phyloP scores from a whole-genome alignment of 30 jellyfish, hydroid and myxozoan genomes.

The Rhopilema esculentum region DNA sequence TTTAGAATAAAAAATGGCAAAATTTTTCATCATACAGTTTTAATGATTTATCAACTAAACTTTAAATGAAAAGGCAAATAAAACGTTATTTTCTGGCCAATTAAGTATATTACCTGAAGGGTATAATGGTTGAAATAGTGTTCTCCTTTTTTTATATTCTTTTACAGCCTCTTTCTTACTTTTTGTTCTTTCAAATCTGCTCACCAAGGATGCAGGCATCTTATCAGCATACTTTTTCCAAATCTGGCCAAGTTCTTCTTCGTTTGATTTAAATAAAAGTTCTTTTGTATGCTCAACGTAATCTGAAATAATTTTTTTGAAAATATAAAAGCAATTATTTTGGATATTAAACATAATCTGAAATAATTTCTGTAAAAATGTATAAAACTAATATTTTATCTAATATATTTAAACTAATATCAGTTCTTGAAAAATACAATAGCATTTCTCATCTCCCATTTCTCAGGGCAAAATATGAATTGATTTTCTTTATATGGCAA shows the following conservation, averaged over 20 bases:
- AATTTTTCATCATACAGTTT: not conserved
- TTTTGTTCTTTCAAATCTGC: not conserved
- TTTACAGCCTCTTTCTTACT: not conserved
- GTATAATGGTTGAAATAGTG: not conserved
- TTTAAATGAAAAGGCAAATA: not conserved
- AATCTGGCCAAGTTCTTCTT: not conserved
- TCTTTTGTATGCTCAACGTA: not conserved
- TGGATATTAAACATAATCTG: not conserved
- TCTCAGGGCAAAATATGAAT: not conserved
- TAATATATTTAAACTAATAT: not conserved
- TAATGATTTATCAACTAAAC: not conserved
- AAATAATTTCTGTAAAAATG: not conserved
- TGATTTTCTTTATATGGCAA: not conserved
- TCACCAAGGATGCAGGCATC: not conserved
- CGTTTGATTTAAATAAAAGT: not conserved
- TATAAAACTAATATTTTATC: not conserved
- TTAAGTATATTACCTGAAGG: not conserved
- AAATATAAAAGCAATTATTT: not conserved
- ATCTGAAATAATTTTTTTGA: not conserved
- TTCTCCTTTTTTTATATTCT: not conserved
- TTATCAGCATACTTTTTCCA: not conserved
- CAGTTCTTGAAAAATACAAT: not conserved
- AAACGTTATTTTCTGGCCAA: not conserved
- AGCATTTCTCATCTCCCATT: not conserved
- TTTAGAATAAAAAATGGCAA: not conserved